These are phyloP conservation scores for Odocoileus hemionus DNA, from an alignment of 2,113 vertebrate species.

Conservation along the genomic window DNA sequence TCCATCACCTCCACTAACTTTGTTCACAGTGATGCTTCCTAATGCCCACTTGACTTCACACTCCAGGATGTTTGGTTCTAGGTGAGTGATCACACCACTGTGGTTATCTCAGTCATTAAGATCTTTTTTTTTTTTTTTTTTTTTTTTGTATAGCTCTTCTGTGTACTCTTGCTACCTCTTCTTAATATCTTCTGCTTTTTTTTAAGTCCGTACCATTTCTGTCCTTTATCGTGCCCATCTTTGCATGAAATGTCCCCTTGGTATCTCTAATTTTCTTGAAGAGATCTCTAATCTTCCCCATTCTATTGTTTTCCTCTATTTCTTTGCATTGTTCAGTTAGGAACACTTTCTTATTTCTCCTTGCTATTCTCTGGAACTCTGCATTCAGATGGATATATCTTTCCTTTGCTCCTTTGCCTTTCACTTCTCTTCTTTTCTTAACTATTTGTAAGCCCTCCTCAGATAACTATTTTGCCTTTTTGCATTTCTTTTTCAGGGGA, in stretches of 20 bases:
- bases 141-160: background rate
- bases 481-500: background rate
- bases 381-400: background rate
- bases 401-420: background rate
- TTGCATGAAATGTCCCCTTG: background rate
- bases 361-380: background rate
- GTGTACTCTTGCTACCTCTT: background rate
- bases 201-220: rapidly evolving
- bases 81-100: background rate
- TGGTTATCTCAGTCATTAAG: background rate
- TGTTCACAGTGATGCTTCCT: background rate
- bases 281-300: background rate
- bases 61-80: background rate
- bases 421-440: background rate
- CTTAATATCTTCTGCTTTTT: background rate
- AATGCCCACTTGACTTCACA: background rate
- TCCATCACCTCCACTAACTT: background rate
- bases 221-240: background rate
- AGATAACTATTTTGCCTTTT: background rate
- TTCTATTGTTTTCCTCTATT: background rate
- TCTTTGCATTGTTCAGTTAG: background rate
- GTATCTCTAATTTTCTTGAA: background rate
- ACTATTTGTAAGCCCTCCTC: background rate
- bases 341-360: background rate
- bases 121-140: background rate